Evolutionary conservation across 2,113 vertebrate genomes (phyloP).

Genomic region (Vidua macroura): DNA sequence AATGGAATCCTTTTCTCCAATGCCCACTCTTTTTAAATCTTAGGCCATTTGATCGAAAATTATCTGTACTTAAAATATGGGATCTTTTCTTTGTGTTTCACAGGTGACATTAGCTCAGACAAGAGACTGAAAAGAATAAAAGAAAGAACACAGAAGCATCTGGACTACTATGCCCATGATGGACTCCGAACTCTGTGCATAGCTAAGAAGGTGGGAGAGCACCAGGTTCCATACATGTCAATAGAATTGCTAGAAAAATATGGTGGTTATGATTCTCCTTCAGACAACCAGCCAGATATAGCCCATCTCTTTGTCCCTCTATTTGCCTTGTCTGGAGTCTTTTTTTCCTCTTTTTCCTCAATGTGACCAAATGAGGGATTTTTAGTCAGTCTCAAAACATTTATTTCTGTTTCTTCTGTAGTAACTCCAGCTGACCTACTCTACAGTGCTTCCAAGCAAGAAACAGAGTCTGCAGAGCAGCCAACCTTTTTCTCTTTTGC

Average conservation of each 20-base stretch:
- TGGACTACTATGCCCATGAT: slow-evolving; percentile 85
- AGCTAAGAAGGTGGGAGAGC: slow-evolving; percentile 83
- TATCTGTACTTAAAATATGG: neutral
- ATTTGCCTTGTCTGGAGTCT: neutral
- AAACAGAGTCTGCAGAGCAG: neutral
- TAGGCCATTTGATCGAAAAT: neutral
- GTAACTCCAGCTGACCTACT: neutral
- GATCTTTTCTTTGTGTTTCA: slow-evolving; percentile 40
- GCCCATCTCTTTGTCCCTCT: neutral
- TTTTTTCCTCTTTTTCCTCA: neutral
- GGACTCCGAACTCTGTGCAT: slow-evolving; percentile 91
- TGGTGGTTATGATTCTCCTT: neutral
- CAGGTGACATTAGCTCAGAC: slow-evolving; percentile 62
- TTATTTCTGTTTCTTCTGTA: neutral
- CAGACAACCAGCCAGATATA: neutral
- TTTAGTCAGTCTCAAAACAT: neutral
- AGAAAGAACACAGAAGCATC: slow-evolving; percentile 83
- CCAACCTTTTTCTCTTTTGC: neutral
- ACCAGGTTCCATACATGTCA: neutral
- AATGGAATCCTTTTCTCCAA: neutral
- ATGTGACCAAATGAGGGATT: neutral
- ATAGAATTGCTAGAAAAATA: neutral
- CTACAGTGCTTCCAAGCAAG: neutral
- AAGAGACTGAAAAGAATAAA: slow-evolving; percentile 75
- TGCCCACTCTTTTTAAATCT: neutral